Evolutionary conservation across 1,140 invertebrate genomes (phyloP).

Genomic region (Ceratosolen solmsi): DNA sequence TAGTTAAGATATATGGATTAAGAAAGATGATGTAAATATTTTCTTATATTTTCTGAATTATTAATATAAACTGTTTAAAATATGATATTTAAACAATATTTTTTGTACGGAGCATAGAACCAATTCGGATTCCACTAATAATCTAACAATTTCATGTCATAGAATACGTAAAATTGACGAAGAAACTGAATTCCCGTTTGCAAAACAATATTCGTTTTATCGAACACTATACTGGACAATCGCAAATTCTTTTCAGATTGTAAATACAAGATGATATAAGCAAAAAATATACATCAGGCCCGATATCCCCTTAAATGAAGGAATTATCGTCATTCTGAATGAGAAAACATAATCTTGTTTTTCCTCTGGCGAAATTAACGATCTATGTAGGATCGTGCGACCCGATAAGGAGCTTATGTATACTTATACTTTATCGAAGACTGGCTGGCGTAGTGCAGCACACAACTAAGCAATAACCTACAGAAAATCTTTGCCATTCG

Average conservation of each 20-base stretch:
- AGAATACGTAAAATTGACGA: too few species aligned
- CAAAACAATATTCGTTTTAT: too few species aligned
- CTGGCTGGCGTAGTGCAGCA: not conserved
- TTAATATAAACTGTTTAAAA: too few species aligned
- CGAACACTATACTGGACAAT: not conserved
- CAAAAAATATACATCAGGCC: slow-evolving; percentile 1
- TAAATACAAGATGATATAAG: not conserved
- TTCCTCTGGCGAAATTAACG: slow-evolving; percentile 23
- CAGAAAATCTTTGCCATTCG: not conserved
- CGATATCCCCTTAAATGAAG: slow-evolving; percentile 7
- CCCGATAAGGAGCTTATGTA: slow-evolving; percentile 7
- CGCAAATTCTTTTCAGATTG: slow-evolving; percentile 9
- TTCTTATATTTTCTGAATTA: too few species aligned
- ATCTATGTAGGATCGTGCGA: not conserved
- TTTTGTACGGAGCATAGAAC: too few species aligned
- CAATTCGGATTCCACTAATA: too few species aligned
- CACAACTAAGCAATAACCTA: not conserved
- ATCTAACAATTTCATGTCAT: too few species aligned
- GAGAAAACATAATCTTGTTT: slow-evolving; percentile 16
- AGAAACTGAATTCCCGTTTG: too few species aligned
- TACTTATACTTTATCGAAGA: slow-evolving; percentile 19
- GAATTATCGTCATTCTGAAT: slow-evolving; percentile 12
- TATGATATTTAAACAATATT: too few species aligned
- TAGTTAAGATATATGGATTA: too few species aligned
- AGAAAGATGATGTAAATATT: too few species aligned